These are phyloP conservation scores for Hyperopisus bebe DNA, from an alignment of 2,113 vertebrate species.

Conservation along the genomic window DNA sequence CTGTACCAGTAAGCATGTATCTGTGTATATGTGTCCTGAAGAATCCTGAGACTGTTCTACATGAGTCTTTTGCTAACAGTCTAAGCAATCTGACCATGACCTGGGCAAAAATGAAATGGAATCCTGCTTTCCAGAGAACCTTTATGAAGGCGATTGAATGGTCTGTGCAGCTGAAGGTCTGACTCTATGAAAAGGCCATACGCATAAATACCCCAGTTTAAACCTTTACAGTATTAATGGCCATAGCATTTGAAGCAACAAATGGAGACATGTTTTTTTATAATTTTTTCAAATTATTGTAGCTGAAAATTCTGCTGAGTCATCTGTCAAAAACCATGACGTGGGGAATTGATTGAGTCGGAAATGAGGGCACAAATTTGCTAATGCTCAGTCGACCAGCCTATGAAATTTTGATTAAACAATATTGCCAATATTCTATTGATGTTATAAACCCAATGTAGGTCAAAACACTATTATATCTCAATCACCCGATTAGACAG, in stretches of 20 bases:
- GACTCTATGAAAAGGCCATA: neutral
- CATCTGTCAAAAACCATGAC: neutral
- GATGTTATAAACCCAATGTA: constrained; percentile 60
- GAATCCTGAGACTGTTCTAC: neutral
- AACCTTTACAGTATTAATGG: neutral
- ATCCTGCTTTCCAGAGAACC: neutral
- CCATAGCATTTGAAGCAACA: neutral
- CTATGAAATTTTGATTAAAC: constrained; percentile 61
- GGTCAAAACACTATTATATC: constrained; percentile 65
- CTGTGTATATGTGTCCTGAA: neutral
- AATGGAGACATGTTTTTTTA: neutral
- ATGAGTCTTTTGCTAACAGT: neutral
- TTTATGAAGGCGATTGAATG: neutral
- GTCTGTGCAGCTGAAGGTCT: neutral
- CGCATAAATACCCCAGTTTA: neutral
- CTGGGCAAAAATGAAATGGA: neutral
- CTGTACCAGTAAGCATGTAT: neutral
- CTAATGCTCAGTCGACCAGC: constrained; percentile 53
- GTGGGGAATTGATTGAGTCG: constrained; percentile 53
- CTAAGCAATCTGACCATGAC: neutral
- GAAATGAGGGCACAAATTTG: constrained; percentile 57
- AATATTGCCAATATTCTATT: constrained; percentile 62
- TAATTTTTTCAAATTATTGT: neutral
- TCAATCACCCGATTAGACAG: constrained; percentile 56
- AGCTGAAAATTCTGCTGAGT: neutral